Evolutionary conservation across 2,797 vertebrate species (phyloP).

Genomic region (Anabacerthia variegaticeps): DNA sequence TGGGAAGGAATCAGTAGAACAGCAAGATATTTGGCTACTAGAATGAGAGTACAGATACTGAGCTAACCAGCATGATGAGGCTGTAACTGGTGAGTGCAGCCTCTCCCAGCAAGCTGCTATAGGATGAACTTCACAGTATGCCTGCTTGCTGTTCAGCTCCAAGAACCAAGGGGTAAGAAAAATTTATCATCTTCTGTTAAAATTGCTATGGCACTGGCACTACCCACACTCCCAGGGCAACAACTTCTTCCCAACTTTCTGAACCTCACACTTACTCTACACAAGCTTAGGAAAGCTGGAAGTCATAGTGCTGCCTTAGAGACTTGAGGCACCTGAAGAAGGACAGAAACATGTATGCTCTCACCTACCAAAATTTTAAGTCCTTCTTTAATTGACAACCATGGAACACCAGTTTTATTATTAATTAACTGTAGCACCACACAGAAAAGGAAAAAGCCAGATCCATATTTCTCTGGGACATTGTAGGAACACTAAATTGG

Average conservation of each 20-base stretch:
- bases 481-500: background rate
- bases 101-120: background rate
- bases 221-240: background rate
- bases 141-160: background rate
- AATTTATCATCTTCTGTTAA: background rate
- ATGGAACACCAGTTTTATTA: background rate
- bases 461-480: background rate
- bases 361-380: background rate
- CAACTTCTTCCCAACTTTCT: background rate
- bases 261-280: background rate
- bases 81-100: background rate
- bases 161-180: background rate
- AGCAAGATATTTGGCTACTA: background rate
- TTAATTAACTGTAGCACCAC: background rate
- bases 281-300: background rate
- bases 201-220: background rate
- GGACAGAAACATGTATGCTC: fast-evolving
- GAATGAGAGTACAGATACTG: background rate
- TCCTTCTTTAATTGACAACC: background rate
- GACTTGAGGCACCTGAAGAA: background rate
- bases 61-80: background rate
- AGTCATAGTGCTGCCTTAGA: background rate
- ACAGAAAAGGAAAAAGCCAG: background rate
- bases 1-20: background rate
- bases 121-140: background rate